Base-by-base conservation (phyloP, 1,140 invertebrate genomes). In the Copidosoma floridanum region DNA sequence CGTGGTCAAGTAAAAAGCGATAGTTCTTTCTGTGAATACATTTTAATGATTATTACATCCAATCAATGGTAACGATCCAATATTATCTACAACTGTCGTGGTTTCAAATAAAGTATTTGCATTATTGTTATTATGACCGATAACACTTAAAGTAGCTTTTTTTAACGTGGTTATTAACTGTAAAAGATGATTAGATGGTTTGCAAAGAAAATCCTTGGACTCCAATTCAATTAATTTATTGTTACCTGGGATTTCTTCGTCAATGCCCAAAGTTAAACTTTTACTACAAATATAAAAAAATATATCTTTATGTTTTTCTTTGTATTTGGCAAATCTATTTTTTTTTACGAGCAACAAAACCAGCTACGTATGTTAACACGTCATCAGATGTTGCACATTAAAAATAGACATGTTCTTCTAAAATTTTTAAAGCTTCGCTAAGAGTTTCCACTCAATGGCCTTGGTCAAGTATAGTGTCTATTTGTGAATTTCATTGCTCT, bases 341-440 rank as follows among this genome's bases (percentile, higher is more conserved):
- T 8, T 14, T 2, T 53, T 41, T 53, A 5, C 16, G 6, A 14
- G 57, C 50, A 37, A 60, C 40, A 53, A 43, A 60, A n/a, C 57
- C 57, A 20, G 48, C 48, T 1, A 60, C 12, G 37, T 60, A 53
- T 18, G 40, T 8, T 44, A 32, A n/a, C 8, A 52, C 40, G 21
- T 46, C 53, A 21, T 54, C 32, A 11, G 38, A 46, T 20, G 38
- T 54, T 38, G 5, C 11, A 21, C 23, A 53, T 21, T 53, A 0
- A 27, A 46, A 37, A n/a, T 29, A 48, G 23, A 47, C 38, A 16
- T 60, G 29, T 3, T 44, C 37, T 24, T 43, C 48, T 46, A 12
- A 21, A n/a, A 37, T 32, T 6, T 46, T 38, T 35, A 18, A 27
- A 7, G 41, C 50, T 29, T 24, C 21, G 3, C 3, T 2, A 32